Evolutionary conservation across 2,797 vertebrate species (phyloP), one percentile per base, ranked within the genome.

Genomic region (Sorex maritimensis): DNA sequence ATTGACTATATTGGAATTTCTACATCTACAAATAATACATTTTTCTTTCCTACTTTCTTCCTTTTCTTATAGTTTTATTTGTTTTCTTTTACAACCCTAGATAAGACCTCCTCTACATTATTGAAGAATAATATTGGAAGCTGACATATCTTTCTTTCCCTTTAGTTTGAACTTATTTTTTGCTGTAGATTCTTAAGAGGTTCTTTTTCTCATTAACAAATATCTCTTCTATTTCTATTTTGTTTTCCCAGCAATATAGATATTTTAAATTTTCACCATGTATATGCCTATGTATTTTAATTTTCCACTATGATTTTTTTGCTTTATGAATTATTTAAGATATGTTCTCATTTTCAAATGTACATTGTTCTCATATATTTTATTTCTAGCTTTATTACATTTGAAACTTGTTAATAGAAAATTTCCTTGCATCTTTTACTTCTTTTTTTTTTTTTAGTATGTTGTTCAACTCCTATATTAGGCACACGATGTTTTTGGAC

Each of bases 331-430:
- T 89, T 93, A 9, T 74, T 89, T 75, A 63, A 88, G 30, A 15
- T 58, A 8, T 65, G 21, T 44, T 79, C 83, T 84, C 63, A 88
- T 88, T 86, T 86, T 75, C 30, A 81, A 87, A 73, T 68, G 2
- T 78, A 73, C 2, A 49, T 44, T 80, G 88, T 55, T 72, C 26
- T 81, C 72, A 72, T 89, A 23, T 88, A 82, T 73, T 78, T 92
- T 87, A 90, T 87, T 81, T 85, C 79, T 88, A 81, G 72, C 71
- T 85, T 91, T 86, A 93, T 78, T 90, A 93, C 46, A 63, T 81
- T 90, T 72, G 79, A 88, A 88, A 87, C 81, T 87, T 88, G 78
- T 92, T 96, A 55, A 94, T 61, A 81, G n/a, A 72, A 92, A 95
- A 5, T 90, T 87, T 38, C 63, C 86, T 34, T 44, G 41, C 13